Percentiles rank a stretch among this genome's conserved stretches.
Conservation (phyloP, 1,140 invertebrate genomes). For the Phymastichus coffea region DNA sequence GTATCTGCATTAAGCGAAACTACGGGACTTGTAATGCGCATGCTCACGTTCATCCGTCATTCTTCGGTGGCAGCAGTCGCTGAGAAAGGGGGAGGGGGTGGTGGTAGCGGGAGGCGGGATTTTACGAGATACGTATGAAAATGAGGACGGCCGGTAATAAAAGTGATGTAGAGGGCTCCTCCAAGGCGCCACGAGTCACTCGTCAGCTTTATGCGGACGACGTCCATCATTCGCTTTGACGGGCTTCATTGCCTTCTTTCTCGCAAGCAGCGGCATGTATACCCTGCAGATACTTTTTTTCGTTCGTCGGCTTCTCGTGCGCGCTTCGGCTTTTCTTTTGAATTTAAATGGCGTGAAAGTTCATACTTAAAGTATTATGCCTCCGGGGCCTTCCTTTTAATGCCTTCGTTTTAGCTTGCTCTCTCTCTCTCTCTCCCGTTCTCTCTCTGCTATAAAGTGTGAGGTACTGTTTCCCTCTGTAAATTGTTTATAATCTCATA, state of each 20-base stretch:
- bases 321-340: constrained; percentile 3
- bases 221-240: constrained; percentile 59
- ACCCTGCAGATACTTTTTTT: constrained; percentile 4
- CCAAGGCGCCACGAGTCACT: constrained; percentile 59
- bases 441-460: too few relatives aligned
- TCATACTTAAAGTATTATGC: constrained; percentile 15
- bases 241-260: constrained; percentile 54
- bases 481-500: constrained; percentile 7
- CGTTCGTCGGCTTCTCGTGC: constrained; percentile 5
- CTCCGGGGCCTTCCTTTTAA: constrained; percentile 1
- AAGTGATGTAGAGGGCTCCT: constrained; percentile 62
- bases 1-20: constrained; percentile 22
- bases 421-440: too few relatives aligned
- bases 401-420: neutral
- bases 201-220: constrained; percentile 60
- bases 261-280: constrained; percentile 4
- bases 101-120: constrained; percentile 42
- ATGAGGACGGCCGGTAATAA: constrained; percentile 62
- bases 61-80: constrained; percentile 9
- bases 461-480: too few relatives aligned
- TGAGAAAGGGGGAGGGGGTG: constrained; percentile 3
- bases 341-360: constrained; percentile 19
- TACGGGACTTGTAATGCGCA: constrained; percentile 31
- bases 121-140: constrained; percentile 66
- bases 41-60: constrained; percentile 33